A percentile compares a stretch with the other conserved stretches of the same genome.
Conservation (phyloP, 2,888 invertebrate species). For the Philonicus albiceps region DNA sequence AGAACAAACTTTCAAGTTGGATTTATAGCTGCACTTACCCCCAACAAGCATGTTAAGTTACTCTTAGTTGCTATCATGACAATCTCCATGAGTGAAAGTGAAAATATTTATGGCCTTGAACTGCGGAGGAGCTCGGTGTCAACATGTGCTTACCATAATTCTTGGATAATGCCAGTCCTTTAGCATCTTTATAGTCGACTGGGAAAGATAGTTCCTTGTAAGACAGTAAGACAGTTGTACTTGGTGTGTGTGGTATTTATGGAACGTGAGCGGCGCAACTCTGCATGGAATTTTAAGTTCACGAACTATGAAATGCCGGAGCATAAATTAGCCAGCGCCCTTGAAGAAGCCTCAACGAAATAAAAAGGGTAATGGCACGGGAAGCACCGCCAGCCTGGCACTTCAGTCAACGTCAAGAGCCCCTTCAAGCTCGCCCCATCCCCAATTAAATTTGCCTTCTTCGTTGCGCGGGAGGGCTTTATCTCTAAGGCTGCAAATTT, state of each 20-base stretch:
- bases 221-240: slow-evolving; percentile 35
- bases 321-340: slow-evolving; percentile 17
- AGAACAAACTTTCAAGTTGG: slow-evolving; percentile 31
- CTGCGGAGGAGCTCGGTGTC: slow-evolving; percentile 33
- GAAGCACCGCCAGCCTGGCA: background rate
- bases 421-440: background rate
- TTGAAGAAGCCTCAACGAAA: background rate
- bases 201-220: slow-evolving; percentile 17
- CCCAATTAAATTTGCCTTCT: background rate
- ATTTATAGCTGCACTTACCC: slow-evolving; percentile 42
- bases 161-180: slow-evolving; percentile 37
- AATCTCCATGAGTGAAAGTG: slow-evolving; percentile 41
- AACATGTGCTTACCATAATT: slow-evolving; percentile 42
- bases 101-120: slow-evolving; percentile 42
- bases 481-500: background rate
- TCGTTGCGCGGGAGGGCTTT: background rate
- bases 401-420: background rate
- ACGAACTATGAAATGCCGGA: slow-evolving; percentile 27
- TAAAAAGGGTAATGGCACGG: background rate
- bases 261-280: background rate
- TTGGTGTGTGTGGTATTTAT: slow-evolving; percentile 15
- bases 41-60: slow-evolving; percentile 39
- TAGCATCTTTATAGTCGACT: slow-evolving; percentile 35
- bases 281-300: slow-evolving; percentile 32
- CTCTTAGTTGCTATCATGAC: slow-evolving; percentile 41